Conservation (phyloP, 1,140 invertebrate genomes). For the Drosophila albomicans region DNA sequence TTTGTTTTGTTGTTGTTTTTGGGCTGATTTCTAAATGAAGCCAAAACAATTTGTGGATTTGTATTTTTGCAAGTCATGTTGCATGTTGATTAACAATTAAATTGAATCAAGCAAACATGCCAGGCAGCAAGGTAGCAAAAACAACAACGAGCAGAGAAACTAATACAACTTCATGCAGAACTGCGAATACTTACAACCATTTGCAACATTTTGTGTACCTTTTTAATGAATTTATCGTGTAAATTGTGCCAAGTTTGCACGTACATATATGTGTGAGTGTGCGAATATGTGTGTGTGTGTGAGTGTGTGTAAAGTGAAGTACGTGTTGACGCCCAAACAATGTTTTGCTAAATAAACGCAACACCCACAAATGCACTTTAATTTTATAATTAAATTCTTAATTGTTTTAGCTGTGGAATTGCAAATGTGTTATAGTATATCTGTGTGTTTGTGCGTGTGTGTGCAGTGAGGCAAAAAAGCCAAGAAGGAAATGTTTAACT, state of each 20-base stretch:
- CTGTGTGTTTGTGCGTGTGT: slow-evolving; percentile 3
- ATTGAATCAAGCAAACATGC: slow-evolving; percentile 74
- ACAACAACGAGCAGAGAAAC: slow-evolving; percentile 28
- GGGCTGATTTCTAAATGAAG: slow-evolving; percentile 33
- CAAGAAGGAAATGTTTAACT: slow-evolving; percentile 66
- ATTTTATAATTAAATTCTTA: slow-evolving; percentile 75
- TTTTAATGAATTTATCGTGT: slow-evolving; percentile 82
- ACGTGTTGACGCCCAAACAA: slow-evolving; percentile 49
- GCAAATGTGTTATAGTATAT: slow-evolving; percentile 1
- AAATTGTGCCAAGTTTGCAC: slow-evolving; percentile 72
- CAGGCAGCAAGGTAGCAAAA: slow-evolving; percentile 22
- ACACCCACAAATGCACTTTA: slow-evolving; percentile 53
- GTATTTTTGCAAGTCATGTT: slow-evolving; percentile 12
- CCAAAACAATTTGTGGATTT: slow-evolving; percentile 6
- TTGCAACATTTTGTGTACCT: slow-evolving; percentile 74
- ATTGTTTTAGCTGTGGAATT: slow-evolving; percentile 54
- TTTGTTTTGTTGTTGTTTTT: background rate
- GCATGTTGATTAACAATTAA: slow-evolving; percentile 75
- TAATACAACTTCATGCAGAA: slow-evolving; percentile 12
- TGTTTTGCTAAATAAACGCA: slow-evolving; percentile 47
- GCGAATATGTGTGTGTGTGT: slow-evolving; percentile 3
- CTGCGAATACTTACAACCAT: slow-evolving; percentile 45
- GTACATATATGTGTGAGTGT: slow-evolving; percentile 34
- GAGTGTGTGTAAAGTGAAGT: slow-evolving; percentile 19
- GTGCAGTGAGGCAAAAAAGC: slow-evolving; percentile 33